Evolutionary conservation across 30 jellyfish, hydroid and myxozoan genomes (phyloP).

Genomic region (Rhopilema esculentum): DNA sequence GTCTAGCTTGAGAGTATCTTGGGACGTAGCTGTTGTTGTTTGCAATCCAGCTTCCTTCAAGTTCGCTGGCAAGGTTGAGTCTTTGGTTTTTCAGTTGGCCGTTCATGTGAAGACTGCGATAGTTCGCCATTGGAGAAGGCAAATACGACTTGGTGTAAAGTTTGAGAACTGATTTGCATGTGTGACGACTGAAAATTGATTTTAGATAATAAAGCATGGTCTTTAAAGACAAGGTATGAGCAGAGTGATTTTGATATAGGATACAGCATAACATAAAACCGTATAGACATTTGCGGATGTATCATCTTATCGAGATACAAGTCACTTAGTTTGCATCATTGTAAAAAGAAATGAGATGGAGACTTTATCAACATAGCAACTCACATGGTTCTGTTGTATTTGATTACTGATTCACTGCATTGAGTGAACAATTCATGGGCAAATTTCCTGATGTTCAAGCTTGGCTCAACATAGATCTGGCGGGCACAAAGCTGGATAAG

Average conservation of each 20-base stretch:
- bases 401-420: conserved; percentile 24
- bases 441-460: conserved; percentile 51
- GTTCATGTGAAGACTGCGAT: conserved; percentile 11
- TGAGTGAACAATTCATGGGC: conserved; percentile 33
- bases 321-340: neutral
- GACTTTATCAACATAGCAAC: too few relatives aligned
- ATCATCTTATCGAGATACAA: too few relatives aligned
- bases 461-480: conserved; percentile 43
- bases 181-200: conserved; percentile 30
- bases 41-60: conserved; percentile 30
- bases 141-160: conserved; percentile 21
- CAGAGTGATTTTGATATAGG: too few relatives aligned
- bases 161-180: conserved; percentile 38
- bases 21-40: conserved; percentile 53
- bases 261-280: too few relatives aligned
- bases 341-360: neutral
- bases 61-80: conserved; percentile 12
- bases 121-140: conserved; percentile 45
- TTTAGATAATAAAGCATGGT: too few relatives aligned
- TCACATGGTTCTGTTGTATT: conserved; percentile 22
- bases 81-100: neutral
- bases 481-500: conserved; percentile 54
- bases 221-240: too few relatives aligned
- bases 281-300: too few relatives aligned
- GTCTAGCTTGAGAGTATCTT: conserved; percentile 24